Conservation (phyloP, 2,797 vertebrate genomes). For the Ciconia nigra region DNA sequence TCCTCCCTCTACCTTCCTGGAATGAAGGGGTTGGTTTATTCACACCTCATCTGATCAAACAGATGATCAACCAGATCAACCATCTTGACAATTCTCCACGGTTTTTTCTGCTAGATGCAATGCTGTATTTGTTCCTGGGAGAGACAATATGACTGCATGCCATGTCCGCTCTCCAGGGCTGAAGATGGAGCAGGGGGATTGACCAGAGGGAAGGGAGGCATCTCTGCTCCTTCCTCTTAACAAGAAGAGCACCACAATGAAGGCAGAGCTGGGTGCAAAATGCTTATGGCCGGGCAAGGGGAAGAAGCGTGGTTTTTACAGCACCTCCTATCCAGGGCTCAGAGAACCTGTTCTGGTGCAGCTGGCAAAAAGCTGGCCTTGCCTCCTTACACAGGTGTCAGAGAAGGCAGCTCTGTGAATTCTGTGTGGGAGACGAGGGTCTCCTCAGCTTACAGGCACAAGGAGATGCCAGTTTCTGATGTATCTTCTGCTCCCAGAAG, state of each 20-base stretch:
- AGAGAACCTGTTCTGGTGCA: background rate
- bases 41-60: background rate
- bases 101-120: background rate
- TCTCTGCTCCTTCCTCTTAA: background rate
- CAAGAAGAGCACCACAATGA: background rate
- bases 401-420: background rate
- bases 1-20: background rate
- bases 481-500: background rate
- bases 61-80: background rate
- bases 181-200: background rate
- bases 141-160: background rate
- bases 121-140: background rate
- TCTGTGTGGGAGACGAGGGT: background rate
- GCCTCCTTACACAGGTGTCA: background rate
- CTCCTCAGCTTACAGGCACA: background rate
- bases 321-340: background rate
- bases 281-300: rapidly evolving
- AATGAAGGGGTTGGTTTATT: background rate
- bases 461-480: background rate
- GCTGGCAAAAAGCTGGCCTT: background rate
- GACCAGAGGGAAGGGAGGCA: background rate
- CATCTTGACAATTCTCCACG: background rate
- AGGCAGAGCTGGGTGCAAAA: background rate
- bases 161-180: background rate
- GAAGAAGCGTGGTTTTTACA: background rate